These are phyloP conservation scores for Epinotia nisella DNA, from an alignment of 2,888 invertebrate genomes.

Conservation along the genomic window DNA sequence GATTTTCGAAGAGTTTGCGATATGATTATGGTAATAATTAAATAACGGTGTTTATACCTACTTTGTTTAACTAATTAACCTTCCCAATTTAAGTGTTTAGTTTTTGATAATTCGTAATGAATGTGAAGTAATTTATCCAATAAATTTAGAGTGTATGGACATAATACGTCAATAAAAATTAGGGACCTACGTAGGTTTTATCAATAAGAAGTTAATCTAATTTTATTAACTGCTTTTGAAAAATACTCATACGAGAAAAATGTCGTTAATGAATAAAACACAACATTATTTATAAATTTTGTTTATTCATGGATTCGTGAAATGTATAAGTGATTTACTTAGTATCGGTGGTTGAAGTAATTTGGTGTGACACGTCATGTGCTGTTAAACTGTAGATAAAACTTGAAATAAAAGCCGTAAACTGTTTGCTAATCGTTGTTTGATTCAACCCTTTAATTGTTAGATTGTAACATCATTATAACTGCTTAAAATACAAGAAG, in stretches of 20 bases:
- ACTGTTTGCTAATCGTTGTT: constrained; percentile 53
- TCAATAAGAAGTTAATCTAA: not conserved
- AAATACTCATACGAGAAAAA: not conserved
- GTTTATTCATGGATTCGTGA: constrained; percentile 75
- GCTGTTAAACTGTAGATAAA: constrained; percentile 60
- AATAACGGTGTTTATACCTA: not conserved
- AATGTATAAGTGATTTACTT: constrained; percentile 57
- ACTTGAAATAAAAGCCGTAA: constrained; percentile 61
- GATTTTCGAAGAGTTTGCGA: not conserved
- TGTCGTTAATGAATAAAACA: constrained; percentile 50
- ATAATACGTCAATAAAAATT: not conserved
- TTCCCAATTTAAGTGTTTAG: not conserved
- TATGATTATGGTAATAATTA: too few relatives aligned
- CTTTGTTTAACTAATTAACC: not conserved
- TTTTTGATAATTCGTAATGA: not conserved
- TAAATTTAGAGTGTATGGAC: not conserved
- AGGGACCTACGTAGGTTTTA: not conserved
- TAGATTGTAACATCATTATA: not conserved
- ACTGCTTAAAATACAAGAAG: not conserved
- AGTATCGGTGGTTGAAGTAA: constrained; percentile 51
- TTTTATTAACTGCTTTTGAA: not conserved
- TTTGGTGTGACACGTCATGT: constrained; percentile 56
- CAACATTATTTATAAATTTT: constrained; percentile 56
- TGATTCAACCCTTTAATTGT: not conserved
- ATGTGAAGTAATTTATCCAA: not conserved